phyloP scores from a whole-genome alignment of 2,888 invertebrate species.

The Drosophila peninsularis region DNA sequence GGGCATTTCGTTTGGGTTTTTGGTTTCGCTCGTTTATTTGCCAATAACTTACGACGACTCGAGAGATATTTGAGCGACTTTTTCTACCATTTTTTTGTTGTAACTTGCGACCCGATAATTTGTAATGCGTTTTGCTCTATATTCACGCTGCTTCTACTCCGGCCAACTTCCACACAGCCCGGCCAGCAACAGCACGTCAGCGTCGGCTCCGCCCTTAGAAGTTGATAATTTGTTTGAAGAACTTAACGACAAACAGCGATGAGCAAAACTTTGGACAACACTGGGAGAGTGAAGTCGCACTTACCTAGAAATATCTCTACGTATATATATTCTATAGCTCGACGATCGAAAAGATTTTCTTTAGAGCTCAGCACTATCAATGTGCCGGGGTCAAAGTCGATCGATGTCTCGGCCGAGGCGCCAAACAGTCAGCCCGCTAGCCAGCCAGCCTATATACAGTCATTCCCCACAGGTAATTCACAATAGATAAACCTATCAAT shows the following conservation, averaged over 20 bases:
- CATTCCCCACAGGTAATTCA: slow-evolving; percentile 8
- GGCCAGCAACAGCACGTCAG: background rate
- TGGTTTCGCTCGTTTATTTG: slow-evolving; percentile 31
- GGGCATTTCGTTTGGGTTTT: slow-evolving; percentile 18
- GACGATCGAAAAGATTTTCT: slow-evolving; percentile 29
- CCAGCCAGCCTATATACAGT: slow-evolving; percentile 15
- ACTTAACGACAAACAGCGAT: slow-evolving; percentile 29
- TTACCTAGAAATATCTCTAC: slow-evolving; percentile 37
- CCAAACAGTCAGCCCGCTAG: slow-evolving; percentile 14
- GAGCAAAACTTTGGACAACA: slow-evolving; percentile 39
- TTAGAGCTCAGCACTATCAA: slow-evolving; percentile 16
- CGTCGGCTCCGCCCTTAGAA: slow-evolving; percentile 51
- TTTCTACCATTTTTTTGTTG: slow-evolving; percentile 6
- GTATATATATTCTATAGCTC: background rate
- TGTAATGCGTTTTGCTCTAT: slow-evolving; percentile 51
- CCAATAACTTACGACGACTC: slow-evolving; percentile 35
- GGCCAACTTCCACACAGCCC: background rate
- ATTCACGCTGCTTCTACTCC: slow-evolving; percentile 15
- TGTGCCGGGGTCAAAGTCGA: slow-evolving; percentile 20
- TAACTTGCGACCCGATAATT: slow-evolving; percentile 51
- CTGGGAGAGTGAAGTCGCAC: slow-evolving; percentile 30
- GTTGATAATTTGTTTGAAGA: slow-evolving; percentile 45
- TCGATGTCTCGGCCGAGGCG: slow-evolving; percentile 35
- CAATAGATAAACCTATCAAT: slow-evolving; percentile 15
- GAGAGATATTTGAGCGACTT: slow-evolving; percentile 31